phyloP scores from a whole-genome alignment of 37 sponge, comb jelly and placozoan species.

The Haliclona indistincta region DNA sequence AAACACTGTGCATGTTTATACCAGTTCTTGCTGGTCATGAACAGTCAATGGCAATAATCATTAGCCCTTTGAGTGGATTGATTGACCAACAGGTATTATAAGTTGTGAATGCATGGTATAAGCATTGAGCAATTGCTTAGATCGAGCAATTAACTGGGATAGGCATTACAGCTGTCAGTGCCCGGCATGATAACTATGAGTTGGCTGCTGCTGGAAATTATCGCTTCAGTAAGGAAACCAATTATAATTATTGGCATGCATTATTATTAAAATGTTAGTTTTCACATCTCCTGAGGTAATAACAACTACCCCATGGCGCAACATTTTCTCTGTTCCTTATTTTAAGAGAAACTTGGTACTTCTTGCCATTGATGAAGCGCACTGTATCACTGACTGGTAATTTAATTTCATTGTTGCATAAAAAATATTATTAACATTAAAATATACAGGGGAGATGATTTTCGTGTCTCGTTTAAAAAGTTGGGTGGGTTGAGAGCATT shows the following conservation, averaged over 20 bases:
- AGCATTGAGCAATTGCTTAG: no score
- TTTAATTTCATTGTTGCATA: background rate
- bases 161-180: no score
- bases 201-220: no score
- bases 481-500: constrained; percentile 25
- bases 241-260: background rate
- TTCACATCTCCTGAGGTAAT: constrained; percentile 14
- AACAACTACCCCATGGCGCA: background rate
- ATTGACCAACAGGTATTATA: constrained; percentile 11
- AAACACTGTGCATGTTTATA: constrained; percentile 5
- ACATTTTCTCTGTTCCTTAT: background rate
- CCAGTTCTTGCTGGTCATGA: background rate
- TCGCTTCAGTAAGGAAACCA: no score
- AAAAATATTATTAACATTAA: background rate
- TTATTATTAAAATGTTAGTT: background rate
- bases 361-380: constrained; percentile 33
- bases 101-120: no score
- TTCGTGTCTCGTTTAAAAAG: background rate
- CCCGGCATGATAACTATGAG: no score
- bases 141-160: no score
- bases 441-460: constrained; percentile 5
- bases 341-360: background rate
- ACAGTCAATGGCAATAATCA: background rate
- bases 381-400: constrained; percentile 27
- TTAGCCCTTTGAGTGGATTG: constrained; percentile 6